A percentile compares a stretch with the other conserved stretches of the same genome.
Conservation (phyloP, 2,113 vertebrate species). For the Neolamprologus tretocephalus region DNA sequence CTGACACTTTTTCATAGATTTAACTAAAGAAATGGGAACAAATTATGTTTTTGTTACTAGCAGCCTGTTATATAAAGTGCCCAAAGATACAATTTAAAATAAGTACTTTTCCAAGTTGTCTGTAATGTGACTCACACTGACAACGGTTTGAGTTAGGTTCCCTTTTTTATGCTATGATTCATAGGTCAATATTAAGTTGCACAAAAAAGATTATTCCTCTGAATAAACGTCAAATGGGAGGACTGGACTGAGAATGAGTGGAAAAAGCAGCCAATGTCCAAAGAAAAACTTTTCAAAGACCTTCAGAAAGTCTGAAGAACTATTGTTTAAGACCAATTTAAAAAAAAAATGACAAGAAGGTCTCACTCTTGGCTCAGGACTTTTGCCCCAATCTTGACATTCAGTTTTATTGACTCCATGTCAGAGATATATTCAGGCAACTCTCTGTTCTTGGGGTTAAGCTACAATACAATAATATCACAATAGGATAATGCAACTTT, state of each 20-base stretch:
- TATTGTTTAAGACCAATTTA: neutral
- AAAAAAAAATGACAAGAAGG: rapidly evolving
- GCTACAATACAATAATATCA: neutral
- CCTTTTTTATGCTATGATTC: neutral
- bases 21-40: neutral
- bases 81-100: neutral
- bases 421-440: neutral
- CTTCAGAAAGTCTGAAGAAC: neutral
- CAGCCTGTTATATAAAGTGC: neutral
- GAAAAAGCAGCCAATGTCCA: neutral
- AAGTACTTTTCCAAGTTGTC: neutral
- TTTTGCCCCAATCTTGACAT: neutral
- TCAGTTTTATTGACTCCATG: neutral
- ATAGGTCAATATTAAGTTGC: neutral
- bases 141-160: neutral
- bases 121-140: neutral
- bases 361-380: neutral
- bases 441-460: neutral
- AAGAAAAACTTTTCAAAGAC: neutral
- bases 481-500: neutral
- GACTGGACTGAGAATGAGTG: neutral
- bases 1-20: neutral
- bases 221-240: neutral
- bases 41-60: neutral
- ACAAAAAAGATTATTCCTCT: neutral